Evolutionary conservation across 1,140 invertebrate genomes (phyloP).

Genomic region (Drosophila leontia): DNA sequence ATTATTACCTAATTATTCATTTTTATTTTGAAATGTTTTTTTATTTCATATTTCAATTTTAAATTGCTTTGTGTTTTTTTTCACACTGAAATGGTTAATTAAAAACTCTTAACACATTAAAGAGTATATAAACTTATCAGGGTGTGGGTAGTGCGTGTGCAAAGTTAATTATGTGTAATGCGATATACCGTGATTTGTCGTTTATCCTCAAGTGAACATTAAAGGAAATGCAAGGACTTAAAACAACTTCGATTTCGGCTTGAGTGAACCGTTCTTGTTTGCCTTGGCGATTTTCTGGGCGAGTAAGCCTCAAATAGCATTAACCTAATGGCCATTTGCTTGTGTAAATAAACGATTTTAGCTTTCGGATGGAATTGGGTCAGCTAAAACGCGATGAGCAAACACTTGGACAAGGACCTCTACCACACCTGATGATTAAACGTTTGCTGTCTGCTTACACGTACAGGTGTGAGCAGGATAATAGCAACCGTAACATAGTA

Average conservation of each 20-base stretch:
- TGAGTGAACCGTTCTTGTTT: constrained; percentile 39
- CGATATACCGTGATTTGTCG: constrained; percentile 5
- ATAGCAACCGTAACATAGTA: not conserved
- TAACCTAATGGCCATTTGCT: constrained; percentile 60
- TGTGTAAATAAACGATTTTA: constrained; percentile 58
- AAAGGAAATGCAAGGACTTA: constrained; percentile 6
- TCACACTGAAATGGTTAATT: not conserved
- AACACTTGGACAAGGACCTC: constrained; percentile 38
- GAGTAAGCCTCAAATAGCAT: constrained; percentile 63
- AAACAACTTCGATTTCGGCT: constrained; percentile 33
- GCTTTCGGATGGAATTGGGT: constrained; percentile 48
- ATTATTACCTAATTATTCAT: not conserved
- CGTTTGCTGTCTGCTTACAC: constrained; percentile 23
- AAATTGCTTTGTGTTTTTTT: too few species aligned
- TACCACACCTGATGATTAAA: constrained; percentile 44
- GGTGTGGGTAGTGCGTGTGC: not conserved
- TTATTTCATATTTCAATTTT: not conserved
- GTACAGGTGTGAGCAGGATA: not conserved
- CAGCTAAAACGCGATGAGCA: constrained; percentile 51
- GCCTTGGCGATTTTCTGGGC: constrained; percentile 49
- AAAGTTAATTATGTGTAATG: constrained; percentile 40
- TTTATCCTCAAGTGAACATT: constrained; percentile 14
- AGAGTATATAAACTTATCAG: not conserved
- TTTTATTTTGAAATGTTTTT: too few species aligned
- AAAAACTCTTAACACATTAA: not conserved